phyloP scores from a whole-genome alignment of 2,113 vertebrate species.

The Chaenocephalus aceratus region DNA sequence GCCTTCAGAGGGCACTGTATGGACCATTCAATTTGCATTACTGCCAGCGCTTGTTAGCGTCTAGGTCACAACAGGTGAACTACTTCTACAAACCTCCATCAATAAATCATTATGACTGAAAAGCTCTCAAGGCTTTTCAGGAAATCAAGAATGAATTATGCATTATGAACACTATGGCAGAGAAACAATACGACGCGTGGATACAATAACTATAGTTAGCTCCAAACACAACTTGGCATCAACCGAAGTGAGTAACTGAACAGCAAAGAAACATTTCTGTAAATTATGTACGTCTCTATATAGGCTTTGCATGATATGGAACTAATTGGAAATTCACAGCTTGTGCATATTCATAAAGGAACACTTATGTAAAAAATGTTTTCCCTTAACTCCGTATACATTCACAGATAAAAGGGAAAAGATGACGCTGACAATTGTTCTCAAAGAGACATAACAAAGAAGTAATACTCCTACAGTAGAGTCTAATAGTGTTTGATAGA shows the following conservation, averaged over 20 bases:
- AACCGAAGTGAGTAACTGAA: constrained; percentile 1
- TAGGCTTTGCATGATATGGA: constrained; percentile 4
- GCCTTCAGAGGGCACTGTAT: constrained; percentile 6
- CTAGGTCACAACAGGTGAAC: constrained; percentile 59
- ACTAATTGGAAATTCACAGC: constrained; percentile 3
- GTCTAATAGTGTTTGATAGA: not conserved
- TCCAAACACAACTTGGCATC: constrained; percentile 46
- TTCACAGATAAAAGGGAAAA: not conserved
- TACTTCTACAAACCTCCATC: constrained; percentile 44
- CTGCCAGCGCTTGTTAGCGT: constrained; percentile 10
- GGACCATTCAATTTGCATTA: constrained; percentile 46
- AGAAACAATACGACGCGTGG: constrained; percentile 4
- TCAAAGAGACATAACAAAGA: not conserved
- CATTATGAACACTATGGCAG: constrained; percentile 53
- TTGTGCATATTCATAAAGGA: constrained; percentile 29
- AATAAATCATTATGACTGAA: constrained; percentile 68
- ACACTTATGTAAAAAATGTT: not conserved
- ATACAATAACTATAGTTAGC: constrained; percentile 19
- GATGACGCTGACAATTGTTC: not conserved
- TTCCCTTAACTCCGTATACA: not conserved
- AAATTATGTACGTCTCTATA: constrained; percentile 46
- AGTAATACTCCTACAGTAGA: not conserved
- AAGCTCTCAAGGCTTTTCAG: constrained; percentile 55
- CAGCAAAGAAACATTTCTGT: constrained; percentile 3
- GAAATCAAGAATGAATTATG: constrained; percentile 62